These are phyloP conservation scores for Heptranchias perlo DNA, from an alignment of 2,113 vertebrate genomes.

Conservation along the genomic window DNA sequence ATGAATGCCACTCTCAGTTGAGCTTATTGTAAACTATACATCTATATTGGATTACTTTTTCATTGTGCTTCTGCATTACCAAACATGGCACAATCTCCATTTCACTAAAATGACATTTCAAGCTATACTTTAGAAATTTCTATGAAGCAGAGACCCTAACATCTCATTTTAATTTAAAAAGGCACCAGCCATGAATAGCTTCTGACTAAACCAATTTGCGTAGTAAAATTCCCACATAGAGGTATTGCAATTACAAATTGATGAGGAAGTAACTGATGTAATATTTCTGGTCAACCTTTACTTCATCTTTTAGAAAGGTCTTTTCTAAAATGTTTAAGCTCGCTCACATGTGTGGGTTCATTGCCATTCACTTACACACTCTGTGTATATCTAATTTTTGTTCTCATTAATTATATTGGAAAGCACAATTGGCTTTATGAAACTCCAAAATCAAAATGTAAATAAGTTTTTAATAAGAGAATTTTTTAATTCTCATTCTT, in stretches of 20 bases:
- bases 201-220: background rate
- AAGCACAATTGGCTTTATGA: background rate
- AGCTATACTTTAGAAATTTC: background rate
- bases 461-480: conserved; percentile 15
- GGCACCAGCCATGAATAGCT: background rate
- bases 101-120: conserved; percentile 22
- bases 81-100: background rate
- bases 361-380: background rate
- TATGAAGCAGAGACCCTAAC: background rate
- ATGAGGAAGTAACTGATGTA: background rate
- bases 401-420: background rate
- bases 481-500: conserved; percentile 7
- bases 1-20: background rate
- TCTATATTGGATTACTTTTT: conserved; percentile 29
- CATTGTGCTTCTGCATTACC: background rate
- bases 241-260: background rate
- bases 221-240: background rate
- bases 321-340: background rate
- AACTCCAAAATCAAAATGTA: conserved; percentile 19
- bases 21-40: conserved; percentile 4
- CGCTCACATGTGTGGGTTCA: background rate
- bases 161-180: background rate
- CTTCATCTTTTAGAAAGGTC: background rate
- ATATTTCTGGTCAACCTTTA: conserved; percentile 1
- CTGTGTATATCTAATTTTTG: conserved; percentile 13